Percentiles rank a stretch among this genome's conserved stretches.
Conservation (phyloP, 2,888 invertebrate species). For the Cacoxenus indagator region DNA sequence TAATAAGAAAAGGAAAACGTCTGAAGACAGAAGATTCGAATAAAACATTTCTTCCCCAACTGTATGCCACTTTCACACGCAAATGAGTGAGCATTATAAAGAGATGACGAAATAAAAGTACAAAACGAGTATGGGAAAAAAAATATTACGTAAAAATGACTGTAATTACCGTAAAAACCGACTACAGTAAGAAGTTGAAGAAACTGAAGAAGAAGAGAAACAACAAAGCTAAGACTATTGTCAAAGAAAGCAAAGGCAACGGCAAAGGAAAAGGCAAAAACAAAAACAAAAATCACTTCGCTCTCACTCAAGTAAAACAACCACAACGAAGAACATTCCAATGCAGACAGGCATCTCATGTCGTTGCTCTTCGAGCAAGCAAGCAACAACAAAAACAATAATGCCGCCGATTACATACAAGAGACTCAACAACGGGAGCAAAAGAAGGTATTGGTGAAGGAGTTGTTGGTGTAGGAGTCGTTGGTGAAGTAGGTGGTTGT, state of each 20-base stretch:
- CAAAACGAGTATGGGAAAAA: too few relatives aligned
- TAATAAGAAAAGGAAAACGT: background rate
- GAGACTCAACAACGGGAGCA: background rate
- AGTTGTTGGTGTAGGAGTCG: too few relatives aligned
- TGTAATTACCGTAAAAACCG: conserved; percentile 6
- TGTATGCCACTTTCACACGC: conserved; percentile 7
- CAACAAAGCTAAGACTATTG: conserved; percentile 10
- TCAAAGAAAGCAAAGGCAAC: background rate
- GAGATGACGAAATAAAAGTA: too few relatives aligned
- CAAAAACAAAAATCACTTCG: conserved; percentile 9
- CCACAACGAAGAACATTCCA: background rate
- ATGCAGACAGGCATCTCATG: background rate
- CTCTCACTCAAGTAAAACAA: conserved; percentile 10
- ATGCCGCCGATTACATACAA: background rate
- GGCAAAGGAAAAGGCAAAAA: background rate
- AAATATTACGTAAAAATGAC: conserved; percentile 8
- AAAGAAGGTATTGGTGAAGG: too few relatives aligned
- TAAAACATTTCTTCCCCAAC: background rate
- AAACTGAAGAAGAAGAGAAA: background rate
- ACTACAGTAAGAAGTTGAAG: conserved; percentile 15
- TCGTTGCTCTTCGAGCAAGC: too few relatives aligned
- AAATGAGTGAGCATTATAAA: background rate
- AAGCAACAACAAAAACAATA: background rate
- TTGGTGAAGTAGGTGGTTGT: too few relatives aligned
- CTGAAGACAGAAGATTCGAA: background rate